Base-by-base conservation (phyloP, 2,888 invertebrate genomes). In the Drosophila fulvimacula region DNA sequence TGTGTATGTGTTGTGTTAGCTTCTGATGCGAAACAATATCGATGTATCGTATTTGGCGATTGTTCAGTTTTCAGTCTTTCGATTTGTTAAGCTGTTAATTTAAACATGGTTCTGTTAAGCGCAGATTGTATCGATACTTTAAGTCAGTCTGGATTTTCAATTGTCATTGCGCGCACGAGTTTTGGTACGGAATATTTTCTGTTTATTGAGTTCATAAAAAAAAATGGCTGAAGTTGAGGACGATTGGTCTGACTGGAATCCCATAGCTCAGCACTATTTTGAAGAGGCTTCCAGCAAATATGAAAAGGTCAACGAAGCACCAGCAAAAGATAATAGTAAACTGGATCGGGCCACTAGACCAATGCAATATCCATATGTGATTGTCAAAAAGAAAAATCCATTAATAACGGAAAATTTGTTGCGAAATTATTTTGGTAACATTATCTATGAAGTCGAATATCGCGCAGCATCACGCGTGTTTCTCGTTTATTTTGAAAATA, bases 401-500 rank as follows among this genome's bases (percentile, higher is more conserved):
- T 38, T 51, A n/a, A 69, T 76, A 15, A 74, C 67, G 4, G 52
- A 69, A 1, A 21, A 0, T 2, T 7, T 68, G 17, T 19, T 84
- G 0, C 39, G 21, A 13, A 72, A 69, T 21, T 83, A 75, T 36
- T 79, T 83, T 49, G 82, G 79, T 2, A 38, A 27, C 0, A 32
- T 67, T 11, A 66, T 84, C 6, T 46, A 48, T n/a, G 19, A 63
- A 10, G 49, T 72, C 9, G 69, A 75, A 13, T 75, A 42, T 46
- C 65, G 52, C 5, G 0, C n/a, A 1, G 1, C n/a, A 6, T 42
- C 57, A 0, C 57, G 66, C 6, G 30, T 46, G 1, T 86, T 19
- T 46, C 53, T 56, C 0, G 83, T 85, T 0, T 81, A 74, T 30
- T 88, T 85, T 13, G 44, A 69, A 6, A 70, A 75, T 15, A 11